These are phyloP conservation scores for Colistium nudipinnis DNA, from an alignment of 2,113 vertebrate genomes.

Conservation along the genomic window DNA sequence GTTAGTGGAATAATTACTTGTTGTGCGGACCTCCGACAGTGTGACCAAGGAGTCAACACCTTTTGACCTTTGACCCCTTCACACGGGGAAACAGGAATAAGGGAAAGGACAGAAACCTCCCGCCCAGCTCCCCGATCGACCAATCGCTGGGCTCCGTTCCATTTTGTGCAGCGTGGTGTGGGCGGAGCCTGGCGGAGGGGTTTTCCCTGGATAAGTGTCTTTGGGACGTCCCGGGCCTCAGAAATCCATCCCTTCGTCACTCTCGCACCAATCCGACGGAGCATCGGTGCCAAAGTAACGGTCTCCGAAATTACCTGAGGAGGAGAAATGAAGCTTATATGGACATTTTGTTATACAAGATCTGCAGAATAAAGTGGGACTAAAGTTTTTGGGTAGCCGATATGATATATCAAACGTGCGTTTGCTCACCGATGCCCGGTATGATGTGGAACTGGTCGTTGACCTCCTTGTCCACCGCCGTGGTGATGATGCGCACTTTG, in stretches of 20 bases:
- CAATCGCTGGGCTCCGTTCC: background rate
- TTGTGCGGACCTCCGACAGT: too few relatives aligned
- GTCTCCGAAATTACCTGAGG: conserved; percentile 91
- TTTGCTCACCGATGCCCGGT: conserved; percentile 91
- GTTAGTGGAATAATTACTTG: too few relatives aligned
- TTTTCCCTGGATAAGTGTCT: conserved; percentile 21
- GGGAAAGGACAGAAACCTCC: background rate
- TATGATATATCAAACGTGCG: too few relatives aligned
- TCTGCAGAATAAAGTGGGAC: background rate
- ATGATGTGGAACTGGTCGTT: conserved; percentile 93
- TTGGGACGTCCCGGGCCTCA: conserved; percentile 57
- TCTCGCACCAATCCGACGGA: conserved; percentile 84
- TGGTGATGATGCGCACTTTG: conserved; percentile 90
- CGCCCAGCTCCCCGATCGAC: background rate
- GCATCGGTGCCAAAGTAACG: conserved; percentile 91
- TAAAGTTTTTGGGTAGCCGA: too few relatives aligned
- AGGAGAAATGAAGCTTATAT: background rate
- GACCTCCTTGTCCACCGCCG: conserved; percentile 90
- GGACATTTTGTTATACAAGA: background rate
- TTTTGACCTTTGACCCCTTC: conserved; percentile 12
- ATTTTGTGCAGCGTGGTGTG: background rate
- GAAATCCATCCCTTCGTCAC: conserved; percentile 84
- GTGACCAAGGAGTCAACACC: too few relatives aligned
- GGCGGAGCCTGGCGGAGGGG: background rate
- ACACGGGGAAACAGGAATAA: background rate